Percentiles rank a stretch among this genome's conserved stretches.
Evolutionary conservation across 2,797 vertebrate genomes (phyloP).

Genomic region (Capromys pilorides): DNA sequence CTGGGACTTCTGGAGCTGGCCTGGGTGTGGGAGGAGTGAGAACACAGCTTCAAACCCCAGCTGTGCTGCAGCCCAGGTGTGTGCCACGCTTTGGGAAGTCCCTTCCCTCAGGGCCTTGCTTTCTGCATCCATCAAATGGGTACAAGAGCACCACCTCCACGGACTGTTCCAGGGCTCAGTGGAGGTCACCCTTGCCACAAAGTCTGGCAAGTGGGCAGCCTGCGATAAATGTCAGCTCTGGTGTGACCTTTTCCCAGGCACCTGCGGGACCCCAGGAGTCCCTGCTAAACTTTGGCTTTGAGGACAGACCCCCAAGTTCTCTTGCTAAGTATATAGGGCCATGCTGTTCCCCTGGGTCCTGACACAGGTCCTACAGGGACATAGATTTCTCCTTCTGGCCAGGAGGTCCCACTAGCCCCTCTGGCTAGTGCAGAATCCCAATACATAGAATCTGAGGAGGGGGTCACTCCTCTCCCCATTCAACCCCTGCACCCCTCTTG

Average conservation of each 20-base stretch:
- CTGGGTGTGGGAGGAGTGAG: neutral
- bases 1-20: fast-evolving
- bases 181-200: neutral
- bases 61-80: neutral
- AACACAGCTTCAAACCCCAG: neutral
- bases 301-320: neutral
- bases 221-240: fast-evolving
- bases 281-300: neutral
- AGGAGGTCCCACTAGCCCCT: neutral
- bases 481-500: neutral
- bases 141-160: fast-evolving
- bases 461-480: fast-evolving
- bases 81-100: neutral
- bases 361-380: neutral
- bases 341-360: neutral
- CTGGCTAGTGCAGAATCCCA: neutral
- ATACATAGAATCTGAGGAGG: neutral
- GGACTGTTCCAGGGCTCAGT: fast-evolving
- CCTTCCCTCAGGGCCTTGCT: neutral
- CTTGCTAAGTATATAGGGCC: neutral
- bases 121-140: neutral
- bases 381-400: neutral
- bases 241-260: fast-evolving
- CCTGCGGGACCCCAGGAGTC: fast-evolving
- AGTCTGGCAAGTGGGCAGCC: neutral